These are phyloP conservation scores for Caenorhabditis uteleia DNA, from an alignment of 2,888 invertebrate species.

Conservation along the genomic window DNA sequence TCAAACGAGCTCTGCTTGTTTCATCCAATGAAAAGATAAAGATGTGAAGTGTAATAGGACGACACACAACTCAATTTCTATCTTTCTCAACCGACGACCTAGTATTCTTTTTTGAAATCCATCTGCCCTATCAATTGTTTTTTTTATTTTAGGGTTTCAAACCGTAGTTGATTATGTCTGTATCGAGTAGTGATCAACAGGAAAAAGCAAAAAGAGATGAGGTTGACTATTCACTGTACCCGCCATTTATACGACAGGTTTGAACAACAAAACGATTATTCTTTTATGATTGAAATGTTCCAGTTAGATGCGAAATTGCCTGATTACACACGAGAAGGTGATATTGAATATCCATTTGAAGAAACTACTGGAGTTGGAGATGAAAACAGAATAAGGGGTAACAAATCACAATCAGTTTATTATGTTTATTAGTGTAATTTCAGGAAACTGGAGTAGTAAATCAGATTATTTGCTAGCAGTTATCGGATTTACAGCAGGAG, in stretches of 20 bases:
- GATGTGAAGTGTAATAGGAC: not conserved
- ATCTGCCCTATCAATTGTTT: not conserved
- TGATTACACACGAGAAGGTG: conserved; percentile 63
- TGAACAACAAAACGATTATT: not conserved
- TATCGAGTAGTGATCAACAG: conserved; percentile 29
- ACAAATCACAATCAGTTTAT: no score
- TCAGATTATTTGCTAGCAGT: conserved; percentile 75
- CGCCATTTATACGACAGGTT: conserved; percentile 52
- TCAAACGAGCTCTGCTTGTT: not conserved
- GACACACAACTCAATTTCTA: not conserved
- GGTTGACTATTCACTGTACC: conserved; percentile 44
- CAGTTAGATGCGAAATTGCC: conserved; percentile 56
- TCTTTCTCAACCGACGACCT: conserved; percentile 1
- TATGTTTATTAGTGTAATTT: conserved; percentile 11
- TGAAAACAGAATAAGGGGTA: conserved; percentile 72
- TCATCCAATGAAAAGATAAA: not conserved
- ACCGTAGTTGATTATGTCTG: conserved; percentile 21
- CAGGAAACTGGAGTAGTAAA: conserved; percentile 73
- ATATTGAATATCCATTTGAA: conserved; percentile 69
- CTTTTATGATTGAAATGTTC: not conserved
- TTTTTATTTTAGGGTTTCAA: not conserved
- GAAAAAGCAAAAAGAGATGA: conserved; percentile 10
- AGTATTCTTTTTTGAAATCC: not conserved
- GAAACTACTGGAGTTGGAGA: conserved; percentile 68
- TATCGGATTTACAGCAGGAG: conserved; percentile 72